Base-by-base conservation (phyloP, 2,113 vertebrate genomes). In the Scortum barcoo region DNA sequence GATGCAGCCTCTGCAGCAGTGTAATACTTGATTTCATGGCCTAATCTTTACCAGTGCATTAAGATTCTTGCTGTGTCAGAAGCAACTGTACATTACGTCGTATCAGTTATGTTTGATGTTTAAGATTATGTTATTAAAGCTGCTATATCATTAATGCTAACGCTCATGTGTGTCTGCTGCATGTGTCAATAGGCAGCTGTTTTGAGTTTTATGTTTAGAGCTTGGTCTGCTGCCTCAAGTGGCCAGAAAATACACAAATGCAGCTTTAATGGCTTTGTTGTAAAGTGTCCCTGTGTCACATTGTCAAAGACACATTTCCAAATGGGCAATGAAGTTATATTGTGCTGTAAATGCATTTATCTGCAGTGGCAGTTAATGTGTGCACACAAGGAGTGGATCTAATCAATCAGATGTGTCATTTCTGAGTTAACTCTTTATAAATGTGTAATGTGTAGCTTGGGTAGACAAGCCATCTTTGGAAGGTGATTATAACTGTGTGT, bases 341-440 rank as follows among this genome's bases (percentile, higher is more conserved):
- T 80, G 24, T 48, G 67, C 28, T 38, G 11, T 48, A 40, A 73
- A 58, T 46, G 14, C 26, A 50, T 19, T 30, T 28, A n/a, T 42
- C 36, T 40, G 28, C 28, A 50, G 61, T n/a, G 61, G 28, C 22
- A 38, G 19, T 33, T 58, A 46, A 33, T 56, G 50, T 74, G 54
- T 67, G 26, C n/a, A 19, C 53, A 51, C 19, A 51, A 28, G 42
- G 61, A 65, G 30, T 42, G 33, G 54, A 51, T 50, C 1, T 0
- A 36, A 54, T 69, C 38, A 28, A 46, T 65, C 4, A 5, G 1
- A 67, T 48, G 60, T 36, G 19, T 33, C 1, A 74, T 26, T 24
- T 75, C 22, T 75, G 38, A 28, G 33, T 75, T 66, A 26, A 54
- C n/a, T 13, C 14, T 38, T 51, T 24, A n/a, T 62, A 71, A 62